Conservation (phyloP, 92 coral and sea anemone genomes). For the Desmophyllum pertusum region DNA sequence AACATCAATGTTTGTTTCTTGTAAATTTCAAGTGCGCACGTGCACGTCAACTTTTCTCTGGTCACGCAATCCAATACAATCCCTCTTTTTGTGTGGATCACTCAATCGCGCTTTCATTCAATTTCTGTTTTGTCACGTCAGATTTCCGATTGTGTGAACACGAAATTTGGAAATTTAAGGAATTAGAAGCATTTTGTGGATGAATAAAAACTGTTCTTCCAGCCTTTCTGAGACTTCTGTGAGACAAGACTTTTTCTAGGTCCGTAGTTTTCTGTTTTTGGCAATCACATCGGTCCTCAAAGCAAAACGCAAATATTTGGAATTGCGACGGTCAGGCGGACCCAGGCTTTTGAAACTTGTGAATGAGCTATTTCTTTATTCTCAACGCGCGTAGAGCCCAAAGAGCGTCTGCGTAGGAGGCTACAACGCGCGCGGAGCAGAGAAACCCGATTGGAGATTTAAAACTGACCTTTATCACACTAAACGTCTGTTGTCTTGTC, state of each 20-base stretch:
- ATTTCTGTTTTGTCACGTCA: neutral
- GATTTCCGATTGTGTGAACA: neutral
- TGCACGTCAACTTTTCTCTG: neutral
- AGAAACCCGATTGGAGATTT: constrained; percentile 20
- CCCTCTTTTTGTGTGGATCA: neutral
- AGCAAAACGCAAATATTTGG: neutral
- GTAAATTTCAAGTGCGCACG: constrained; percentile 5
- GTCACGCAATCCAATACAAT: neutral
- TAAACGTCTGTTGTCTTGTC: constrained; percentile 25
- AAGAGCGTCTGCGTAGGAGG: no score
- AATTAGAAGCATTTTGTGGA: neutral
- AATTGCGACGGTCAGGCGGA: neutral
- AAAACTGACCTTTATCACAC: constrained; percentile 19
- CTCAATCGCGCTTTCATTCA: neutral
- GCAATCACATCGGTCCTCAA: neutral
- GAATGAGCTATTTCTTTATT: neutral
- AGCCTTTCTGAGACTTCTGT: neutral
- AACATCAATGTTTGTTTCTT: constrained; percentile 4
- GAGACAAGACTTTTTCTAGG: neutral
- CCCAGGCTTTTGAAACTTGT: neutral
- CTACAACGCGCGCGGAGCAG: no score
- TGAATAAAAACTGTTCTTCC: neutral
- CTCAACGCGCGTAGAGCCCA: no score
- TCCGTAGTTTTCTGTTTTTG: neutral
- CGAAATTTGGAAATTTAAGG: neutral